phyloP scores from a whole-genome alignment of 1,140 invertebrate species.

The Cotesia vestalis region DNA sequence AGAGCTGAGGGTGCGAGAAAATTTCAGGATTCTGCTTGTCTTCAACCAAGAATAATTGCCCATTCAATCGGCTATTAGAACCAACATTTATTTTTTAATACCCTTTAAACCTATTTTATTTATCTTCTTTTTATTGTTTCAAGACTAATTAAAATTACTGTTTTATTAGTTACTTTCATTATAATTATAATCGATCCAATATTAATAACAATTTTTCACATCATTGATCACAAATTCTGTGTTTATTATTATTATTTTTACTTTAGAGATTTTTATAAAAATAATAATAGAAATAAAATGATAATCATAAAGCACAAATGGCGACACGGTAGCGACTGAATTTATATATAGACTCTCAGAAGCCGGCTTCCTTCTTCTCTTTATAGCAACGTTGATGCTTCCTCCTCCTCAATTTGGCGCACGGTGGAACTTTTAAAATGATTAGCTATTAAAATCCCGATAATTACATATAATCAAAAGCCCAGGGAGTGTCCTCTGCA shows the following conservation, averaged over 20 bases:
- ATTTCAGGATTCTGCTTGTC: constrained; percentile 33
- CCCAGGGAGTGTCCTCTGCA: constrained; percentile 61
- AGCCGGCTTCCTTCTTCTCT: constrained; percentile 43
- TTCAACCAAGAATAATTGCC: constrained; percentile 27
- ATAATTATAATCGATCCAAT: background rate
- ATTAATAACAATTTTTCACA: no score
- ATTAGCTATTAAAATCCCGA: constrained; percentile 68
- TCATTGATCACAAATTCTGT: no score
- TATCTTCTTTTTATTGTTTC: constrained; percentile 11
- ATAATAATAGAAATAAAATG: constrained; percentile 33
- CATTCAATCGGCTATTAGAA: constrained; percentile 24
- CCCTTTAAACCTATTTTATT: constrained; percentile 3
- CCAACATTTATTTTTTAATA: constrained; percentile 33
- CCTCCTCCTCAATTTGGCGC: constrained; percentile 53
- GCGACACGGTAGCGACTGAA: constrained; percentile 55
- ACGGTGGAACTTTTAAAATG: constrained; percentile 58
- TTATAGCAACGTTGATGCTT: no score
- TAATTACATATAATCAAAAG: constrained; percentile 67
- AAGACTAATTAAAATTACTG: no score
- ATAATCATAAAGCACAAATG: constrained; percentile 42
- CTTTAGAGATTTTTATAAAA: no score
- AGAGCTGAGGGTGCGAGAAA: constrained; percentile 33
- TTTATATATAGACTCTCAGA: constrained; percentile 47
- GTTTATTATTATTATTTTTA: no score
- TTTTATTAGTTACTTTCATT: background rate